Base-by-base conservation (phyloP, 2,797 vertebrate genomes). In the Ctenosaura bakeri region DNA sequence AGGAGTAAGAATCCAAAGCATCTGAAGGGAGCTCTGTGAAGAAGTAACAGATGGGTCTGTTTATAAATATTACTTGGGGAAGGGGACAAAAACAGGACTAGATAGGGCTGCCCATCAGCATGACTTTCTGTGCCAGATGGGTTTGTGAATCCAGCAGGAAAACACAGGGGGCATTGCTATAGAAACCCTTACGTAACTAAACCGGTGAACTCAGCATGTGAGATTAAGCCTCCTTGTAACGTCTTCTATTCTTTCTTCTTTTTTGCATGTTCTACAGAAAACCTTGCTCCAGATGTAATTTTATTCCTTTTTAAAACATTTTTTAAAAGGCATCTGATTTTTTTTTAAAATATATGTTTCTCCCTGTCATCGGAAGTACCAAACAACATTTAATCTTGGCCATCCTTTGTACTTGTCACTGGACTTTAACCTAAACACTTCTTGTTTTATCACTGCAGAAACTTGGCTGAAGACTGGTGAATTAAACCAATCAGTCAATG, bases 381-480 rank as follows among this genome's bases (percentile, higher is more conserved):
- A 93, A 90, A 84, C n/a, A 89, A 85, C 42, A 69, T 80, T 91
- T 56, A 76, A 88, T 95, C 83, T 80, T 35, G 59, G 20, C 14
- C 32, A 78, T 84, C 74, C 74, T 80, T 50, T 59, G 26, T 50
- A 64, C 22, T 90, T 93, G 86, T 90, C 91, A 87, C 83, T 62
- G 52, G 54, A 87, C 64, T 76, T 54, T 26, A 92, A 81, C 59
- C 1, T 62, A 0, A 94, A 89, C 29, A 69, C 2, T 82, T 86
- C 0, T 0, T 54, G 64, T 94, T 94, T 92, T 91, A 90, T 88
- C 92, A 35, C 88, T 38, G 4, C 5, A 88, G 88, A 35, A 91
- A 50, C 71, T 16, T 0, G 0, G 86, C 74, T 71, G 90, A 88
- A 91, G 81, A 80, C 29, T 0, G 0, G 46, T 0, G 0, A 88